Base-by-base conservation (phyloP, 1,140 invertebrate species). In the Theocolax elegans region DNA sequence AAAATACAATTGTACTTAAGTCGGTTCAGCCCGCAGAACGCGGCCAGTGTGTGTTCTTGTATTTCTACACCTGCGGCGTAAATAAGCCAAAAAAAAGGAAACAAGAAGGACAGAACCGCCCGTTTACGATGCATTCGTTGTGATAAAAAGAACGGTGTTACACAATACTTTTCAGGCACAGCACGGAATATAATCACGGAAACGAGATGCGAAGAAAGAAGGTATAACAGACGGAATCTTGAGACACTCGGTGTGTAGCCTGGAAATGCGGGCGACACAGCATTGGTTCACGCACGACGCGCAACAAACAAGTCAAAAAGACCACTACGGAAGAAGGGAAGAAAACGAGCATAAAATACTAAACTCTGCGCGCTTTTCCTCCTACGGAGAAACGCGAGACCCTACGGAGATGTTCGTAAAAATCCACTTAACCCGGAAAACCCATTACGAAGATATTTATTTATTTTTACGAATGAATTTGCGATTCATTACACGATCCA, bases 401-500 rank as follows among this genome's bases (percentile, higher is more conserved):
- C 31, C 10, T 35, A 10, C 31, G 4, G 31, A n/a, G n/a, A 46
- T 23, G 58, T 12, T 25, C 38, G 44, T 21, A 60, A 60, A 60
- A 60, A 66, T 54, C 49, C 51, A 54, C 29, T 54, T 44, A 56
- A 56, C 51, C 62, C 48, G 21, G 21, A 40, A 48, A 64, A 51
- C 17, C 44, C 27, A 48, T 48, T 62, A 62, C 44, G 7, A n/a
- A 15, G 10, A 1, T 46, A 44, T 42, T 35, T 62, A 25, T 48
- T 62, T 62, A 48, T 49, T 62, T 62, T 59, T 40, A 15, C 21
- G 1, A 12, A 9, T 12, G 15, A 17, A 56, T 17, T 12, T 25
- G 42, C 38, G 38, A 23, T 42, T 59, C 23, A 42, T 42, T 23
- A 17, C 38, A 12, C 19, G 35, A 1, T 38, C 21, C 13, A 21